Evolutionary conservation across 2,113 vertebrate species (phyloP), one percentile per base, ranked within the genome.

Genomic region (Catagonus wagneri): DNA sequence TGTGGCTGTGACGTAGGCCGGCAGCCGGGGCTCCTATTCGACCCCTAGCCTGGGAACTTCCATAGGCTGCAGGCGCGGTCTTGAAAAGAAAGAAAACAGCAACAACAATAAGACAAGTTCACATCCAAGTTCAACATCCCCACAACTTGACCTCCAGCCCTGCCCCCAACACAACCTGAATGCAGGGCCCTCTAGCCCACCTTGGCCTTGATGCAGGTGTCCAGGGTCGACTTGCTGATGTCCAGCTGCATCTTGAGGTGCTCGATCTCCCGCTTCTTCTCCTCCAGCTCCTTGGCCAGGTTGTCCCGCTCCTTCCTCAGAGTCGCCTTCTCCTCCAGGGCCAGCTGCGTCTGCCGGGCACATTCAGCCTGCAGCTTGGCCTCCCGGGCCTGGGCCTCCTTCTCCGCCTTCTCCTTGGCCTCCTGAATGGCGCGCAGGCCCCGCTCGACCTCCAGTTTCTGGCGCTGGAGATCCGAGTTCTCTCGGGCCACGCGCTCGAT

Each of bases 141-240:
- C 34, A 27, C 81, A 34, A 0, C 13, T 17, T 16, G 34, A 10
- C 29, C 6, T 56, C 58, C 19, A 56, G 44, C 11, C 34, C 25
- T 0, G 2, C 17, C 7, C 56, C 34, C 34, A 7, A 0, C 0
- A 8, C 54, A 7, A 4, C 58, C 68, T 3, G 32, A 39, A 9
- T 1, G n/a, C 19, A 1, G 27, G 14, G 23, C 12, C 27, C 12
- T 0, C 32, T 2, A 1, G 11, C 78, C 7, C 39, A 98, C 97
- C 97, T 97, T 97, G 50, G 97, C 71, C 61, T 44, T 97, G 83
- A 97, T 78, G 83, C 97, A 98, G 79, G 95, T 89, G 4, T 97
- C 91, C 89, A 97, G 83, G 27, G 94, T 23, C 0, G 54, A 20
- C 20, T 29, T 44, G 27, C 56, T 76, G 34, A 94, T 54, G 0